These are phyloP conservation scores for Diloba caeruleocephala DNA, from an alignment of 2,888 invertebrate genomes.

Conservation along the genomic window DNA sequence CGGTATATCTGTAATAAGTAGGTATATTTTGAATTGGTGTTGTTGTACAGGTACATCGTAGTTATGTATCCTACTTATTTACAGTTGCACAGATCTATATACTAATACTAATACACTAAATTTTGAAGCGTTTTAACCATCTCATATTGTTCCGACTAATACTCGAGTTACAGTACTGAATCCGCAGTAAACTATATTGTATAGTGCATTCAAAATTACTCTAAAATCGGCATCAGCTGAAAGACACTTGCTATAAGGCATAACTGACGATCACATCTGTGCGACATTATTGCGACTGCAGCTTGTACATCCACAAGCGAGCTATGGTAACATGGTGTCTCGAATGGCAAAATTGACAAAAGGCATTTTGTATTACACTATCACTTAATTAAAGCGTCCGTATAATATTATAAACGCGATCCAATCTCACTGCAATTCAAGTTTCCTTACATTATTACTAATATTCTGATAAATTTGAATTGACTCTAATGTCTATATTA, in stretches of 20 bases:
- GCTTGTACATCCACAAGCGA: slow-evolving; percentile 14
- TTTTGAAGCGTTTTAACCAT: slow-evolving; percentile 30
- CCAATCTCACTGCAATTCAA: slow-evolving; percentile 34
- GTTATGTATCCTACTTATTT: slow-evolving; percentile 46
- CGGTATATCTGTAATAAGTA: slow-evolving; percentile 46
- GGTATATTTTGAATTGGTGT: slow-evolving; percentile 37
- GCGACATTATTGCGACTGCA: slow-evolving; percentile 38
- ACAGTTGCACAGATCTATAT: slow-evolving; percentile 29
- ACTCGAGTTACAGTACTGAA: slow-evolving; percentile 34
- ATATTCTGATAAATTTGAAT: slow-evolving; percentile 43
- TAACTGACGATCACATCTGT: slow-evolving; percentile 45
- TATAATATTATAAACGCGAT: slow-evolving; percentile 28
- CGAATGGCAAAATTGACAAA: slow-evolving; percentile 55
- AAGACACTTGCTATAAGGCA: slow-evolving; percentile 67
- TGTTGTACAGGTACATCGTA: slow-evolving; percentile 43
- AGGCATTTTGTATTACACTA: slow-evolving; percentile 60
- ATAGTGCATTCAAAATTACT: slow-evolving; percentile 45
- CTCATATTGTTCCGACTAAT: slow-evolving; percentile 38
- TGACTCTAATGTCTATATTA: slow-evolving; percentile 36
- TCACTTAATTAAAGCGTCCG: slow-evolving; percentile 60
- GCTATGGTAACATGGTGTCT: slow-evolving; percentile 22
- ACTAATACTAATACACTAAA: slow-evolving; percentile 23
- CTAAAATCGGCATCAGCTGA: slow-evolving; percentile 56
- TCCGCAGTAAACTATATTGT: slow-evolving; percentile 28
- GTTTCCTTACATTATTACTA: slow-evolving; percentile 15